Evolutionary conservation across 2,113 vertebrate genomes (phyloP).

Genomic region (Barbus barbus): DNA sequence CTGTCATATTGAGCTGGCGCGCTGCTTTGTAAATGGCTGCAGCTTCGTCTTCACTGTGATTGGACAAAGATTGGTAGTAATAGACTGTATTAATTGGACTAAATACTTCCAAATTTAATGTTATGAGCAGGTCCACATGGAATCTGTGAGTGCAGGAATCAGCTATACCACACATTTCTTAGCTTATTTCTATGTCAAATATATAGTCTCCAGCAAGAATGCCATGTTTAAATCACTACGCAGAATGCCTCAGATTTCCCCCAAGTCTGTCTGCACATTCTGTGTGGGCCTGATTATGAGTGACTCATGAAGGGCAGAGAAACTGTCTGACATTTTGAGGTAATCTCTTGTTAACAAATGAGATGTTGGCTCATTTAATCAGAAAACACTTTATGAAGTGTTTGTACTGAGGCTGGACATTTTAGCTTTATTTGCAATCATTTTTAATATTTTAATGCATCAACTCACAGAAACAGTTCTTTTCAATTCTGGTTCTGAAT

Average conservation of each 20-base stretch:
- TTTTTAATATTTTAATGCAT: not conserved
- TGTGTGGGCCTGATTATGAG: slow-evolving; percentile 18
- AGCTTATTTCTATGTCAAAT: not conserved
- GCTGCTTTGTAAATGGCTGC: slow-evolving; percentile 91
- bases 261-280: not conserved
- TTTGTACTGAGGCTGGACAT: not conserved
- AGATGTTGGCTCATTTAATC: slow-evolving; percentile 34
- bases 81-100: not conserved
- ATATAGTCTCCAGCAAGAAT: not conserved
- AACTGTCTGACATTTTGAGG: slow-evolving; percentile 26
- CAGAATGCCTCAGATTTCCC: not conserved
- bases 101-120: slow-evolving; percentile 10
- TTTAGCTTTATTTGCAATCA: not conserved
- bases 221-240: not conserved
- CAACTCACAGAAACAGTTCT: not conserved
- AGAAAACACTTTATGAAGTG: not conserved
- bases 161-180: not conserved
- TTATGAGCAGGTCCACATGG: slow-evolving; percentile 16
- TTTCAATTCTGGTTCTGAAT: too few species aligned
- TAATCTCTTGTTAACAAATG: slow-evolving; percentile 30
- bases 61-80: slow-evolving; percentile 52
- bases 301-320: slow-evolving; percentile 1
- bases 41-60: slow-evolving; percentile 91
- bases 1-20: slow-evolving; percentile 95
- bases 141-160: not conserved